phyloP scores from a whole-genome alignment of 1,140 invertebrate species.

The Calliphora vicina region DNA sequence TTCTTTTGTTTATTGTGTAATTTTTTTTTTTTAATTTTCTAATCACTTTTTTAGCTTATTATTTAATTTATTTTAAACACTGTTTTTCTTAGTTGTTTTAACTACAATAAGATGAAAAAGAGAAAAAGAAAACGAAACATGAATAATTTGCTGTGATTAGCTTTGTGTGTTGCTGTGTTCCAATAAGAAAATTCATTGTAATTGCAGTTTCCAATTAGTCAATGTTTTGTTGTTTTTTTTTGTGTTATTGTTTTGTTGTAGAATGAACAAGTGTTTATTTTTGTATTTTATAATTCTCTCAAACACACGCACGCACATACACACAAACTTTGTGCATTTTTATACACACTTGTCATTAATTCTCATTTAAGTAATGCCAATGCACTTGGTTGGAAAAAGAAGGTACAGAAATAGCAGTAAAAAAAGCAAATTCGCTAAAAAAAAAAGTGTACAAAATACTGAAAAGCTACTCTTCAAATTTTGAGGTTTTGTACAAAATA shows the following conservation, averaged over 20 bases:
- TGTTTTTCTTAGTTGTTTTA: not conserved
- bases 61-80: not conserved
- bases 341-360: not conserved
- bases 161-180: not conserved
- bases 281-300: not conserved
- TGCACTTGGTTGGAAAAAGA: not conserved
- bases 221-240: not conserved
- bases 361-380: not conserved
- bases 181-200: not conserved
- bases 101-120: not conserved
- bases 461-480: too few species aligned
- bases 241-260: not conserved
- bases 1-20: too few species aligned
- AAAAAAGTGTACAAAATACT: too few species aligned
- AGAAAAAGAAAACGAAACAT: not conserved
- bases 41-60: not conserved
- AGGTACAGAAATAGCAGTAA: not conserved
- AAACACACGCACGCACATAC: not conserved
- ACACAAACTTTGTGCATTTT: not conserved
- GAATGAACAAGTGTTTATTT: not conserved
- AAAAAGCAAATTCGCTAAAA: too few species aligned
- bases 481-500: too few species aligned
- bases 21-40: not conserved
- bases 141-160: not conserved
- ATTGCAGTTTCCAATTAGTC: not conserved